Conservation (phyloP, 2,797 vertebrate genomes). For the Lacerta viridis region DNA sequence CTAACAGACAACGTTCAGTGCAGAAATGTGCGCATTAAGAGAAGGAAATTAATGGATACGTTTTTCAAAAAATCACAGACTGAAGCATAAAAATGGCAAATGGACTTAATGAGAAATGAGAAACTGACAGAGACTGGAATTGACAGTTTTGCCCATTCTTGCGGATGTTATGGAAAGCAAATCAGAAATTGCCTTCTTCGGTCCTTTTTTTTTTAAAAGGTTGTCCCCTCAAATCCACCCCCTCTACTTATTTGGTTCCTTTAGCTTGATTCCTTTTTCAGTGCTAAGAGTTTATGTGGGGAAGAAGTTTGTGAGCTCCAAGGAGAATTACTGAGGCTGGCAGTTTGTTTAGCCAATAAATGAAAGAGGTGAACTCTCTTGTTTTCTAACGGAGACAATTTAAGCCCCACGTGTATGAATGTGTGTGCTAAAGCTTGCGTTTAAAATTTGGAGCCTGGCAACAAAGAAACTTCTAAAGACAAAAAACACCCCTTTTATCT, state of each 20-base stretch:
- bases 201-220: too few relatives aligned
- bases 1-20: too few relatives aligned
- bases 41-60: too few relatives aligned
- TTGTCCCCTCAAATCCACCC: too few relatives aligned
- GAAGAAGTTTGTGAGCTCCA: background rate
- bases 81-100: too few relatives aligned
- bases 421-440: background rate
- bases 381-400: background rate
- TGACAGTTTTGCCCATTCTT: too few relatives aligned
- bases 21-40: too few relatives aligned
- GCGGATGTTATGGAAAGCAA: too few relatives aligned
- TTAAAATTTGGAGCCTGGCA: constrained; percentile 3
- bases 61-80: too few relatives aligned
- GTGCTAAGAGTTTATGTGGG: background rate
- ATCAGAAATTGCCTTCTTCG: too few relatives aligned
- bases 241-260: background rate
- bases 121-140: too few relatives aligned
- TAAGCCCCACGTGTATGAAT: background rate
- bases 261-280: constrained; percentile 1
- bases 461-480: background rate
- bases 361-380: background rate
- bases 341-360: background rate
- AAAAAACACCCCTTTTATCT: constrained; percentile 8
- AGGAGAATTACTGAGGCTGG: background rate
- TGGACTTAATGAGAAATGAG: too few relatives aligned